phyloP scores from a whole-genome alignment of 2,113 vertebrate genomes.

The Tyrannus savana region DNA sequence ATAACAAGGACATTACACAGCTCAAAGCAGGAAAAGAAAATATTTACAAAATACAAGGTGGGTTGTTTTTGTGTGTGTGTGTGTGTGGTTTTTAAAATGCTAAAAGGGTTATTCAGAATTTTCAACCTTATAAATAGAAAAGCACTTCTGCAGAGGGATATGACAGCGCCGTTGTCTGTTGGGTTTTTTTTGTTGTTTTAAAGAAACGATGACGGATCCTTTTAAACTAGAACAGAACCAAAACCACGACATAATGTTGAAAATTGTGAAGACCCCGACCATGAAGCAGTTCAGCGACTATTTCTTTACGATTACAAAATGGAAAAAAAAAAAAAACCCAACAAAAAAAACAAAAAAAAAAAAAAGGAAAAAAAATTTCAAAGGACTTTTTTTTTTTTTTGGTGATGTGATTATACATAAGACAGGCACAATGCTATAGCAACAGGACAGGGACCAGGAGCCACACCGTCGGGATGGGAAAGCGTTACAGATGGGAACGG shows the following conservation, averaged over 20 bases:
- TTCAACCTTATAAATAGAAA: constrained; percentile 85
- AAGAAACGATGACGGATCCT: constrained; percentile 75
- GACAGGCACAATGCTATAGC: constrained; percentile 74
- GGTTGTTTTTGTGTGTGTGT: constrained; percentile 54
- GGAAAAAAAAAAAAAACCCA: constrained; percentile 40
- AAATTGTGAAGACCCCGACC: constrained; percentile 82
- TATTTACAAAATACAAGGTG: constrained; percentile 88
- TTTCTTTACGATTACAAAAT: constrained; percentile 83
- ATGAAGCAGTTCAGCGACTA: constrained; percentile 82
- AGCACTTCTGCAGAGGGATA: constrained; percentile 82
- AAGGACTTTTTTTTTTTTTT: not conserved
- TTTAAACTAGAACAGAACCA: constrained; percentile 77
- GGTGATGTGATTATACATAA: constrained; percentile 74
- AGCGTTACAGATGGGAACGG: constrained; percentile 1
- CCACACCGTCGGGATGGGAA: not conserved
- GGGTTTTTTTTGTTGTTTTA: constrained; percentile 25
- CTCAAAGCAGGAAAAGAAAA: constrained; percentile 84
- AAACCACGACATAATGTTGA: constrained; percentile 76
- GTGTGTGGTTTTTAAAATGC: constrained; percentile 77
- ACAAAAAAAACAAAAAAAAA: constrained; percentile 71
- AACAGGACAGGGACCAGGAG: constrained; percentile 62
- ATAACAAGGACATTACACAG: constrained; percentile 84
- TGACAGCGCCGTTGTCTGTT: constrained; percentile 59
- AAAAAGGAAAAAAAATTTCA: no score
- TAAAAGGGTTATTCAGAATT: constrained; percentile 85